A percentile compares a stretch with the other conserved stretches of the same genome.
phyloP scores from a whole-genome alignment of 2,888 invertebrate species.

The Heliconius hortense region DNA sequence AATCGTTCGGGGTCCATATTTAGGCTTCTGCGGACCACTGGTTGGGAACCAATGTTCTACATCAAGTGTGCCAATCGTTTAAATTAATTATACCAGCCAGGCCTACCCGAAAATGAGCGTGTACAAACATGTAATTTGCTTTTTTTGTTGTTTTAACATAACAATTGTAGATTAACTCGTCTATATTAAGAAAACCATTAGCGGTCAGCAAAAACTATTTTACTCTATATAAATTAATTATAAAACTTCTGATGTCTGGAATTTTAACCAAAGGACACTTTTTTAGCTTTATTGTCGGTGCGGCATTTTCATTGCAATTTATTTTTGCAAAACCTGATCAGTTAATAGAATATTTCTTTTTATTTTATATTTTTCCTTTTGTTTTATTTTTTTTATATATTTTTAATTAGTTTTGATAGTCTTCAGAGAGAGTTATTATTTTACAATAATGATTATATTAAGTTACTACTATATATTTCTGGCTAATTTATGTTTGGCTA shows the following conservation, averaged over 20 bases:
- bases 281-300: too few relatives aligned
- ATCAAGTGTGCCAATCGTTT: too few relatives aligned
- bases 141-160: background rate
- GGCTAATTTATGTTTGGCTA: background rate
- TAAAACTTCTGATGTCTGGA: background rate
- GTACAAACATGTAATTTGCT: background rate
- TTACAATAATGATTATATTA: background rate
- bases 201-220: background rate
- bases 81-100: too few relatives aligned
- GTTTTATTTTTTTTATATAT: background rate
- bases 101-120: background rate
- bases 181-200: background rate
- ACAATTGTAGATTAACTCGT: background rate
- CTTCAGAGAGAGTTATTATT: background rate
- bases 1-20: too few relatives aligned
- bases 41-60: too few relatives aligned
- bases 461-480: background rate
- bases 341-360: background rate
- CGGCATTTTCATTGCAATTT: background rate
- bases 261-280: background rate
- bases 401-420: too few relatives aligned
- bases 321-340: background rate
- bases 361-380: background rate
- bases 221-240: background rate
- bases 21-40: too few relatives aligned